Conservation (phyloP, 2,888 invertebrate genomes). For the Dasysyrphus albostriatus region DNA sequence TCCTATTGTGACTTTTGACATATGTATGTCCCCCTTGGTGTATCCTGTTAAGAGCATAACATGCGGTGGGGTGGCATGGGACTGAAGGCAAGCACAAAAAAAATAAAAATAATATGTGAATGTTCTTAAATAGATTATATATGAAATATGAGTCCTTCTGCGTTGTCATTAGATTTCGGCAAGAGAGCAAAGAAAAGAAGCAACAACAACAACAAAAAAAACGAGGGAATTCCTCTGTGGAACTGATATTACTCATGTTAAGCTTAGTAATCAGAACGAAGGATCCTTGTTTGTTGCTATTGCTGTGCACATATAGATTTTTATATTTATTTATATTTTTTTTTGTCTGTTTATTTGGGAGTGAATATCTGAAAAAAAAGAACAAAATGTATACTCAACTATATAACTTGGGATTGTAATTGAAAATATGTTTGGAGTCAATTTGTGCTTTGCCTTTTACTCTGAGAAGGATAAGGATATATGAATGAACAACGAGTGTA, state of each 20-base stretch:
- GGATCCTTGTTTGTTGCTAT: constrained; percentile 41
- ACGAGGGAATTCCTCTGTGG: constrained; percentile 49
- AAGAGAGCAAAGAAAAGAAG: background rate
- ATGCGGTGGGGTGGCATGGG: background rate
- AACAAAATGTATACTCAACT: background rate
- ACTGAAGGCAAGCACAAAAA: constrained; percentile 3
- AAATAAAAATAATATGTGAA: constrained; percentile 24
- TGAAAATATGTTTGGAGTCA: constrained; percentile 65
- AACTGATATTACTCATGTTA: constrained; percentile 70
- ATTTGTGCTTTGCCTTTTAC: constrained; percentile 17
- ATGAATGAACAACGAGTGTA: background rate
- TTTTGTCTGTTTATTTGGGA: constrained; percentile 1
- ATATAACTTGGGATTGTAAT: constrained; percentile 67
- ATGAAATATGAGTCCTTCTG: constrained; percentile 63
- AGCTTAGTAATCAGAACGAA: constrained; percentile 67
- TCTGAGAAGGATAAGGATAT: background rate
- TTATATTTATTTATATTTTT: background rate
- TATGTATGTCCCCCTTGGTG: constrained; percentile 47
- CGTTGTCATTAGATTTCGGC: constrained; percentile 54
- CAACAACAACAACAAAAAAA: background rate
- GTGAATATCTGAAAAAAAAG: constrained; percentile 5
- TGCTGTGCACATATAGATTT: background rate
- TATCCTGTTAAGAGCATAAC: constrained; percentile 20
- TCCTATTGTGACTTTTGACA: constrained; percentile 56
- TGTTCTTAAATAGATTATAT: constrained; percentile 63